These are phyloP conservation scores for Bactericera cockerelli DNA, from an alignment of 1,140 invertebrate genomes.

Conservation along the genomic window DNA sequence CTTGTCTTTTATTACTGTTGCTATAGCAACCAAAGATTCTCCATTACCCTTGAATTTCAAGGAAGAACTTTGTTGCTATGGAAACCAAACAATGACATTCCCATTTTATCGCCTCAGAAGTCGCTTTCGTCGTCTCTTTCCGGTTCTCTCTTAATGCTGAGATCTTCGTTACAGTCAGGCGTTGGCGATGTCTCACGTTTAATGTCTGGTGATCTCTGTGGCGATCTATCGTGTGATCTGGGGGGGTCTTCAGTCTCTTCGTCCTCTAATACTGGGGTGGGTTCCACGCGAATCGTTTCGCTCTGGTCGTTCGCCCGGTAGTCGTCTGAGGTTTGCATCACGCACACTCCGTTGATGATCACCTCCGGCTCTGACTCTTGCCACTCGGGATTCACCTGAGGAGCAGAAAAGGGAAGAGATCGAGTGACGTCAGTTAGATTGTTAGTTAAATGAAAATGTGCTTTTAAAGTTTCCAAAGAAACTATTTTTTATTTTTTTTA, in stretches of 20 bases:
- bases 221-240: not conserved
- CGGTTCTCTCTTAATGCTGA: not conserved
- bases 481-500: no score
- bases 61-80: no score
- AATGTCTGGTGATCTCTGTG: not conserved
- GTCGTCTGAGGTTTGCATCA: conserved; percentile 65
- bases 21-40: no score
- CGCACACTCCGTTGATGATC: conserved; percentile 82
- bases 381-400: conserved; percentile 59
- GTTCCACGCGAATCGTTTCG: conserved; percentile 53
- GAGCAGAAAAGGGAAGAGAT: not conserved
- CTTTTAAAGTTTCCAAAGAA: no score
- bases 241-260: conserved; percentile 23
- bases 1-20: no score
- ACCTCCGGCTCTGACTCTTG: conserved; percentile 58
- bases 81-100: no score
- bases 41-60: no score
- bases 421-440: not conserved
- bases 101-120: not conserved
- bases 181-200: not conserved
- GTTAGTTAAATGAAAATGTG: not conserved
- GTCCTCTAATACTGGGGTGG: conserved; percentile 46
- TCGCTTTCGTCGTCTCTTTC: not conserved
- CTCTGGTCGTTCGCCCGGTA: conserved; percentile 43
- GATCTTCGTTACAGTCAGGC: not conserved